Conservation (phyloP, 1,140 invertebrate genomes). For the Drosophila kepulauana region DNA sequence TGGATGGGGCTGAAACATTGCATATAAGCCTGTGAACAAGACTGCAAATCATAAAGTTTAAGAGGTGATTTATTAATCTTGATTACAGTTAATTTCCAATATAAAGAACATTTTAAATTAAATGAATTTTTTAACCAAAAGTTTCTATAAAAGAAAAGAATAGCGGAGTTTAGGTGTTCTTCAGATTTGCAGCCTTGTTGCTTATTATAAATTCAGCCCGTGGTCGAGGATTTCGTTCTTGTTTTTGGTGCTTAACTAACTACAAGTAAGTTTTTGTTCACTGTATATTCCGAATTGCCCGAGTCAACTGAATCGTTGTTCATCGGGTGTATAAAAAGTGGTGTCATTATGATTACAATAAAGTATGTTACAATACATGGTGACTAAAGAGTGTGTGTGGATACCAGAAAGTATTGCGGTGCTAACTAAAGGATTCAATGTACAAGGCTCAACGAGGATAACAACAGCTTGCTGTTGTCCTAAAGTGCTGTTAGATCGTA, state of each 20-base stretch:
- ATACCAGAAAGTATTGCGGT: slow-evolving; percentile 40
- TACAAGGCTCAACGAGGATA: slow-evolving; percentile 26
- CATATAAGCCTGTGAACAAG: background rate
- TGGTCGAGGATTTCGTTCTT: slow-evolving; percentile 47
- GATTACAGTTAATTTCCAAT: background rate
- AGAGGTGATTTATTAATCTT: background rate
- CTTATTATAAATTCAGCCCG: slow-evolving; percentile 26
- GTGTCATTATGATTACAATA: slow-evolving; percentile 11
- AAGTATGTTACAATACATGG: slow-evolving; percentile 36
- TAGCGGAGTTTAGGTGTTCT: background rate
- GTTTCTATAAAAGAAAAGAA: no score
- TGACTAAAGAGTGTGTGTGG: slow-evolving; percentile 13
- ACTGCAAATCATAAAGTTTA: background rate
- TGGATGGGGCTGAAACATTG: slow-evolving; percentile 20
- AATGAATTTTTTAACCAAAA: no score
- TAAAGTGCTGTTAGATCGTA: slow-evolving; percentile 91
- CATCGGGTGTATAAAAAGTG: slow-evolving; percentile 39
- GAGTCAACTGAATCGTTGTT: slow-evolving; percentile 8
- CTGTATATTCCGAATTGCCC: slow-evolving; percentile 81
- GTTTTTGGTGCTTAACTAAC: slow-evolving; percentile 62
- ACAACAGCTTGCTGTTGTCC: slow-evolving; percentile 55
- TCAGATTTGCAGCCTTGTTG: slow-evolving; percentile 3
- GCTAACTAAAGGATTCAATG: slow-evolving; percentile 51
- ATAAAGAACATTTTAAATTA: no score
- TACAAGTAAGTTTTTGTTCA: slow-evolving; percentile 57